Conservation (phyloP, 2,888 invertebrate genomes). For the Conops quadrifasciatus region DNA sequence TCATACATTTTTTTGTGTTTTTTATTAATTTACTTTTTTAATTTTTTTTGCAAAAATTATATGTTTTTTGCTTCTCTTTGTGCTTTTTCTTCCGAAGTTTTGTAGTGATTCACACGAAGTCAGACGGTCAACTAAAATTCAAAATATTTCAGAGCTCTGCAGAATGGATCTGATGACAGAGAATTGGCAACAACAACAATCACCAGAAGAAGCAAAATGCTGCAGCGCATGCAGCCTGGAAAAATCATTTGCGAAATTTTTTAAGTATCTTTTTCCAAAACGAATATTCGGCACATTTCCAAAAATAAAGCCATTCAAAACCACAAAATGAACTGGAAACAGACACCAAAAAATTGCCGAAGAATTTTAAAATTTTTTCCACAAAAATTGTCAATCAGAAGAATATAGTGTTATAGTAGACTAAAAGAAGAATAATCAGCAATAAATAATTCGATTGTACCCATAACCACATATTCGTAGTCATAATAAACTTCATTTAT, state of each 20-base stretch:
- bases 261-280: not conserved
- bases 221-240: not conserved
- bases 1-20: not conserved
- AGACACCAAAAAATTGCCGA: too few species aligned
- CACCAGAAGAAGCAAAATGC: not conserved
- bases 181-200: not conserved
- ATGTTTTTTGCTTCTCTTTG: not conserved
- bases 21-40: not conserved
- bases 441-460: too few species aligned
- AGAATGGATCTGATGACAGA: conserved; percentile 10
- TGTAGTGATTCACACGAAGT: conserved; percentile 14
- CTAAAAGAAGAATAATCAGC: too few species aligned
- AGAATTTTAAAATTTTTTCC: not conserved
- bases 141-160: not conserved
- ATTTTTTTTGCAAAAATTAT: not conserved
- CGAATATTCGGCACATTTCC: conserved; percentile 21
- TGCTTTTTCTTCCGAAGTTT: conserved; percentile 7
- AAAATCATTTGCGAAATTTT: conserved; percentile 6
- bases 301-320: conserved; percentile 1
- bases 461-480: too few species aligned
- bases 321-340: too few species aligned
- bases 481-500: too few species aligned
- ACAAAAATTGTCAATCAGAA: too few species aligned
- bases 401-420: too few species aligned
- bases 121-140: conserved; percentile 28